A percentile compares a stretch with the other conserved stretches of the same genome.
These are phyloP conservation scores for Ciconia boyciana DNA, from an alignment of 2,113 vertebrate genomes.

Conservation along the genomic window DNA sequence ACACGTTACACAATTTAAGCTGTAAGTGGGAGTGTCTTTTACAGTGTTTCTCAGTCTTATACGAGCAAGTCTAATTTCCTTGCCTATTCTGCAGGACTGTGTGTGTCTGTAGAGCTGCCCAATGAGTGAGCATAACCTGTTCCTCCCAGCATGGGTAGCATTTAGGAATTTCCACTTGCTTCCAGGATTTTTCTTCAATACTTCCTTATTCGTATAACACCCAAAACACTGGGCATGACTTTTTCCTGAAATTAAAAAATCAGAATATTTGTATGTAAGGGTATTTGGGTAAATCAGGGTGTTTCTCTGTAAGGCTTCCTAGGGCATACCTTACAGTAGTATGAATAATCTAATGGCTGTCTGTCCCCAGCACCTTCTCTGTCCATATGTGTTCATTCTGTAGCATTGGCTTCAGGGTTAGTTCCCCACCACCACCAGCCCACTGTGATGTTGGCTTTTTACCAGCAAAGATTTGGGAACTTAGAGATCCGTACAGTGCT, in stretches of 20 bases:
- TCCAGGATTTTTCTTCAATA: neutral
- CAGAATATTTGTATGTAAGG: neutral
- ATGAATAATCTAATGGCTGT: neutral
- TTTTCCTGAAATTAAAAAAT: neutral
- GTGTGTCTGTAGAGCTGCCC: neutral
- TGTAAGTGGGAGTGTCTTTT: constrained; percentile 5
- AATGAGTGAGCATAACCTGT: neutral
- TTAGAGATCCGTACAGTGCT: neutral
- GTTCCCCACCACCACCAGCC: neutral
- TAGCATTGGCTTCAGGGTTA: neutral
- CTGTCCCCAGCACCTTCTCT: neutral
- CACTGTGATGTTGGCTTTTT: neutral
- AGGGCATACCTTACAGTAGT: neutral
- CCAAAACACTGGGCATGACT: neutral
- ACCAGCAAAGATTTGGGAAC: neutral
- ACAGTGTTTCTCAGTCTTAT: neutral
- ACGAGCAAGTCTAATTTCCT: neutral
- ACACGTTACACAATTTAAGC: neutral
- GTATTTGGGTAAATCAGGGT: neutral
- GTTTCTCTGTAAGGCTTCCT: neutral
- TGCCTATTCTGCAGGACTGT: neutral
- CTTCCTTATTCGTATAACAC: neutral
- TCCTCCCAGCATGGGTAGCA: neutral
- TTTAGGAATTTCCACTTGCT: neutral
- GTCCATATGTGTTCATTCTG: neutral